A percentile compares a stretch with the other conserved stretches of the same genome.
These are phyloP conservation scores for Leucoma salicis DNA, from an alignment of 2,888 invertebrate genomes.

Conservation along the genomic window DNA sequence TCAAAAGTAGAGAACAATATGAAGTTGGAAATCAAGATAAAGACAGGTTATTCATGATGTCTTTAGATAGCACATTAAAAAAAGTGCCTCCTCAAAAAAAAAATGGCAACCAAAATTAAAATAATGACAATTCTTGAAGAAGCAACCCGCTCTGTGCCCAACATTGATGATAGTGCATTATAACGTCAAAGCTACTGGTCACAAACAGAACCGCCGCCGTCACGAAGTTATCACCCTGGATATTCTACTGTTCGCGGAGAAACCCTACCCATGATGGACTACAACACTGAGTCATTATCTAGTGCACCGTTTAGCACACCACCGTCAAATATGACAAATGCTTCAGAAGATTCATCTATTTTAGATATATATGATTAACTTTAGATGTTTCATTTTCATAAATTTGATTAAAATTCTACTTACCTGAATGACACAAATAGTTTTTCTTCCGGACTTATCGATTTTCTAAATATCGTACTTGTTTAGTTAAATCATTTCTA, in stretches of 20 bases:
- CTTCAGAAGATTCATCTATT: conserved; percentile 16
- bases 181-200: conserved; percentile 17
- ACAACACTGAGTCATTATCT: too few relatives aligned
- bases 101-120: conserved; percentile 14
- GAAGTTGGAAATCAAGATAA: conserved; percentile 7
- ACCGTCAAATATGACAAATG: conserved; percentile 16
- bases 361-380: conserved; percentile 18
- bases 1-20: conserved; percentile 7
- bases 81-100: conserved; percentile 9
- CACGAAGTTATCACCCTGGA: conserved; percentile 17
- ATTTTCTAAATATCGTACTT: conserved; percentile 31
- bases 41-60: conserved; percentile 15
- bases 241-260: conserved; percentile 14
- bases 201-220: conserved; percentile 11
- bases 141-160: conserved; percentile 8
- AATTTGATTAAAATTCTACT: conserved; percentile 18
- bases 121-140: conserved; percentile 9
- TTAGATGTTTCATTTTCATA: too few relatives aligned
- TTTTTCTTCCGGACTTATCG: conserved; percentile 26
- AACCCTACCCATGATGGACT: too few relatives aligned
- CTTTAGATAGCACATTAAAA: conserved; percentile 13
- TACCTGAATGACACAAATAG: conserved; percentile 24
- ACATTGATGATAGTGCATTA: too few relatives aligned
- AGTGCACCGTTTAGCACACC: conserved; percentile 1
- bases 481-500: conserved; percentile 20